Percentiles rank a stretch among this genome's conserved stretches.
These are phyloP conservation scores for Colaptes auratus DNA, from an alignment of 2,113 vertebrate genomes.

Conservation along the genomic window DNA sequence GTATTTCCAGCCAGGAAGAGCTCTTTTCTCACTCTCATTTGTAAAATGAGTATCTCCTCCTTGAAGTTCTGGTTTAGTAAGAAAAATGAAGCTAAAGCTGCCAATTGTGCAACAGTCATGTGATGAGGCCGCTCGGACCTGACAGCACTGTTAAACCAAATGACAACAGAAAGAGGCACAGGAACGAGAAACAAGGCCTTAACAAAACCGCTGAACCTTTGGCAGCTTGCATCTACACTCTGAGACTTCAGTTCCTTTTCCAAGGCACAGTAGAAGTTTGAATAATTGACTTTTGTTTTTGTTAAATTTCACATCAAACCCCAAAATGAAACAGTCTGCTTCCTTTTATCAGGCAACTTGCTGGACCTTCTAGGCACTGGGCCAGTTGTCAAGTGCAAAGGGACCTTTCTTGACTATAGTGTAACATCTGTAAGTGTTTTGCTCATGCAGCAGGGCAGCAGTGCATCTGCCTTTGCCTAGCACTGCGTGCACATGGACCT, in stretches of 20 bases:
- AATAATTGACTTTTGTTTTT: background rate
- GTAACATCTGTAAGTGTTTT: background rate
- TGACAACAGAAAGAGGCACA: background rate
- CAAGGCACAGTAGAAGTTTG: background rate
- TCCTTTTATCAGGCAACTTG: background rate
- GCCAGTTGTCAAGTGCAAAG: background rate
- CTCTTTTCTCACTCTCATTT: background rate
- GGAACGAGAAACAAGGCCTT: background rate
- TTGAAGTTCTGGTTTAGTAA: background rate
- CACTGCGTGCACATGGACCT: accelerated
- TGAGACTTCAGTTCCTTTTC: background rate
- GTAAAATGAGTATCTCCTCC: background rate
- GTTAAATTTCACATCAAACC: background rate
- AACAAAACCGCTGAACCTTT: background rate
- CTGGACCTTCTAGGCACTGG: background rate
- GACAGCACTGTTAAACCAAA: background rate
- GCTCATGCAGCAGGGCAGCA: background rate
- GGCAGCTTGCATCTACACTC: background rate
- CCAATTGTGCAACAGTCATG: background rate
- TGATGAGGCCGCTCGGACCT: background rate
- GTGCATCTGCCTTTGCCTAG: background rate
- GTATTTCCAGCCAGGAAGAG: background rate
- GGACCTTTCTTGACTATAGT: background rate
- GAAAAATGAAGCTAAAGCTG: background rate
- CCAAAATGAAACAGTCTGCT: background rate